Conservation (phyloP, 2,113 vertebrate species). For the Neodon shergylaensis region DNA sequence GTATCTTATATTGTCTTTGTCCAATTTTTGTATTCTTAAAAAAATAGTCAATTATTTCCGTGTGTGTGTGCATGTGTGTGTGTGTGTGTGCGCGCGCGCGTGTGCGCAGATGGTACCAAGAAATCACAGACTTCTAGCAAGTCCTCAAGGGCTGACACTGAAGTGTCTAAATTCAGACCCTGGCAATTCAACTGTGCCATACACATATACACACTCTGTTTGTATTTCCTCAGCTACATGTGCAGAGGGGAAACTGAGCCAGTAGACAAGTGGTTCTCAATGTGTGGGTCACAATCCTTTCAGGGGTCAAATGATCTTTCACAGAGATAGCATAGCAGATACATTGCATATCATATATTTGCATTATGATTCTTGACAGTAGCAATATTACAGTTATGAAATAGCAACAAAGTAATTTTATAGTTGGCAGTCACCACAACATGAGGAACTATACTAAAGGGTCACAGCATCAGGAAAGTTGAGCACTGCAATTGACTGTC, state of each 20-base stretch:
- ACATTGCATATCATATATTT: background rate
- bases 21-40: background rate
- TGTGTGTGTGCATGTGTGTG: background rate
- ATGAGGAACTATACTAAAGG: background rate
- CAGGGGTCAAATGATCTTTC: background rate
- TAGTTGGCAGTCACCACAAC: background rate
- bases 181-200: background rate
- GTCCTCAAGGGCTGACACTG: background rate
- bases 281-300: background rate
- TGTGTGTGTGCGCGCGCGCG: fast-evolving
- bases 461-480: background rate
- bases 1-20: background rate
- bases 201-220: background rate
- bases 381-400: background rate
- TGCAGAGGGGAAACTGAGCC: background rate
- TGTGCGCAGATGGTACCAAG: background rate
- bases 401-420: background rate
- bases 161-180: background rate
- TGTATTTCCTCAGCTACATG: background rate
- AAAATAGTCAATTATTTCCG: background rate
- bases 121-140: background rate
- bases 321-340: background rate
- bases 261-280: no score
- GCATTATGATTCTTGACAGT: background rate
- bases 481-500: background rate